Evolutionary conservation across 1,140 invertebrate genomes (phyloP).

Genomic region (Gryon sp.): DNA sequence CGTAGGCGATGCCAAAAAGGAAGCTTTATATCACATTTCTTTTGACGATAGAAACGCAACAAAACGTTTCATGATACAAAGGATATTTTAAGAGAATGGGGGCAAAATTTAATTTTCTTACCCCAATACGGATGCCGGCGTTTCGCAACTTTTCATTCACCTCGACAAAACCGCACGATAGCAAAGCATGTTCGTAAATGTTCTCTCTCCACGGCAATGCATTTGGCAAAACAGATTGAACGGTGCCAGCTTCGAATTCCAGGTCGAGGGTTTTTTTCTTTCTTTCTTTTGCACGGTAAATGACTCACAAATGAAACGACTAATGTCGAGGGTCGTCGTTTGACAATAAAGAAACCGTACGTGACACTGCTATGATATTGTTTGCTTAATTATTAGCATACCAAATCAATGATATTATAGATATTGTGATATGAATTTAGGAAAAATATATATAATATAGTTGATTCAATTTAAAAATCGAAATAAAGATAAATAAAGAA

Average conservation of each 20-base stretch:
- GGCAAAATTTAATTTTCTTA: conserved; percentile 64
- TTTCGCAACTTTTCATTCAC: conserved; percentile 61
- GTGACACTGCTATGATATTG: conserved; percentile 23
- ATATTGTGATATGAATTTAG: too few relatives aligned
- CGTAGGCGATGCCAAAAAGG: conserved; percentile 33
- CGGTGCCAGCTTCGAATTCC: conserved; percentile 30
- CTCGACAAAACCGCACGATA: conserved; percentile 53
- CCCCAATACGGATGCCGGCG: conserved; percentile 37
- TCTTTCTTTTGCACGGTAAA: conserved; percentile 65
- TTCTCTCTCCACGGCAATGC: conserved; percentile 35
- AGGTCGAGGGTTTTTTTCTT: conserved; percentile 52
- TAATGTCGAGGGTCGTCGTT: conserved; percentile 53
- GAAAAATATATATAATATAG: too few relatives aligned
- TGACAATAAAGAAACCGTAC: conserved; percentile 56
- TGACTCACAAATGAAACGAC: conserved; percentile 64
- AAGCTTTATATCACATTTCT: conserved; percentile 60
- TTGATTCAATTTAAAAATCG: too few relatives aligned
- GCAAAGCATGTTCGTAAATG: conserved; percentile 49
- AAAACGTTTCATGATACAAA: conserved; percentile 58
- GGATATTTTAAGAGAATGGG: conserved; percentile 5
- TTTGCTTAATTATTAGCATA: conserved; percentile 24
- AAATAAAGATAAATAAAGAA: too few relatives aligned
- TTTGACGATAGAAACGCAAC: conserved; percentile 40
- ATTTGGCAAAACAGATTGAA: conserved; percentile 62
- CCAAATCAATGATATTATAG: too few relatives aligned